A percentile compares a stretch with the other conserved stretches of the same genome.
phyloP scores from a whole-genome alignment of 1,140 invertebrate genomes.

The Luehdorfia chinensis region DNA sequence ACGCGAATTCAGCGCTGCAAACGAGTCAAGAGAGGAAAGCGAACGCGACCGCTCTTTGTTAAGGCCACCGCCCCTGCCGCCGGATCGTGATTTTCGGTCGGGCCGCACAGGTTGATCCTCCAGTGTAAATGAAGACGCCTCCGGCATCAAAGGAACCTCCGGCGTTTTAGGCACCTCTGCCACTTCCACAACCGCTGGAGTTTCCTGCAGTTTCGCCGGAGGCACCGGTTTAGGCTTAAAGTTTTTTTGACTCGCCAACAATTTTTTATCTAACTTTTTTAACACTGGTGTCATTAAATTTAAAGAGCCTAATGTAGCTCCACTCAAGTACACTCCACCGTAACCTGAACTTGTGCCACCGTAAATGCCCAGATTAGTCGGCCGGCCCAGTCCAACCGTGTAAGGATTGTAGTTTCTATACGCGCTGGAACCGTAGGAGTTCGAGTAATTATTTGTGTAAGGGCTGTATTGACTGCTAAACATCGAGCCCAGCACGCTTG shows the following conservation, averaged over 20 bases:
- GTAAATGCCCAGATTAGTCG: constrained; percentile 73
- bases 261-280: constrained; percentile 73
- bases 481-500: constrained; percentile 57
- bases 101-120: constrained; percentile 39
- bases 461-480: constrained; percentile 51
- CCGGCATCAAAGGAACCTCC: no score
- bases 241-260: constrained; percentile 66
- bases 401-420: constrained; percentile 76
- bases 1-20: constrained; percentile 39
- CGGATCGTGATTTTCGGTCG: constrained; percentile 43
- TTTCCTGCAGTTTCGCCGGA: constrained; percentile 38
- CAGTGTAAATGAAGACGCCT: no score
- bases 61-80: constrained; percentile 34
- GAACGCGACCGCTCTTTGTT: constrained; percentile 64
- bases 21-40: constrained; percentile 49
- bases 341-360: constrained; percentile 81
- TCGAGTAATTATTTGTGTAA: constrained; percentile 54
- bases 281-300: constrained; percentile 76
- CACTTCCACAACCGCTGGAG: constrained; percentile 19
- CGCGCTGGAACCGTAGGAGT: constrained; percentile 49
- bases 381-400: constrained; percentile 50
- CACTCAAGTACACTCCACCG: constrained; percentile 78
- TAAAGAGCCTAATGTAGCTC: constrained; percentile 68
- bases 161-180: constrained; percentile 13
- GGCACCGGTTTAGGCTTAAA: constrained; percentile 65